Conservation (phyloP, 2,797 vertebrate genomes). For the Galaxias olidus region DNA sequence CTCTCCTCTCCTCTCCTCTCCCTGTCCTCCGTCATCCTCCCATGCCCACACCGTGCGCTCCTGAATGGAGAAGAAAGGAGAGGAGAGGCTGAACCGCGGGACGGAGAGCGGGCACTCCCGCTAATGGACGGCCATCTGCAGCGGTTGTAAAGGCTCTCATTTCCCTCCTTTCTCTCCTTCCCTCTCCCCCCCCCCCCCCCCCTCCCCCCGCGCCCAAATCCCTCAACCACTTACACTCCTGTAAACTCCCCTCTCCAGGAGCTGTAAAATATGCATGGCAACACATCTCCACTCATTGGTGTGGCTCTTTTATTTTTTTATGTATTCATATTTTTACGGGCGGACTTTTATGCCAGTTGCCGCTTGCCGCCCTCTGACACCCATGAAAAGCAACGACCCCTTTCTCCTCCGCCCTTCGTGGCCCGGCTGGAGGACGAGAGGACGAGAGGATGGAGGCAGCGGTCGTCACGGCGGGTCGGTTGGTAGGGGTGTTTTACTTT, state of each 20-base stretch:
- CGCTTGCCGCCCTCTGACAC: constrained; percentile 42
- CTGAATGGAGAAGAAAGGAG: background rate
- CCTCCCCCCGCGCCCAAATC: too few relatives aligned
- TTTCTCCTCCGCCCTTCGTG: constrained; percentile 45
- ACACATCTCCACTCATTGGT: constrained; percentile 33
- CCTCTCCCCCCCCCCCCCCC: background rate
- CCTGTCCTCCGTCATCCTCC: constrained; percentile 6
- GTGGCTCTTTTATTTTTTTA: background rate
- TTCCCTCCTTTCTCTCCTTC: constrained; percentile 4
- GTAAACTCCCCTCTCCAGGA: constrained; percentile 40
- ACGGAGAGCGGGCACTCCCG: background rate
- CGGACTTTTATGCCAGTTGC: constrained; percentile 52
- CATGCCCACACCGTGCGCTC: background rate
- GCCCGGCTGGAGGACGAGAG: constrained; percentile 29
- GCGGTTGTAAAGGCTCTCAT: constrained; percentile 15
- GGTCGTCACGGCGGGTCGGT: constrained; percentile 32
- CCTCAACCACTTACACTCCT: constrained; percentile 39
- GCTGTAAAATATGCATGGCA: constrained; percentile 61
- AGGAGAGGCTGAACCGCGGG: background rate
- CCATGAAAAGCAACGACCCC: constrained; percentile 29
- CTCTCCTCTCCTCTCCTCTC: background rate
- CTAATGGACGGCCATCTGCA: background rate
- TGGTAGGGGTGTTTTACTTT: constrained; percentile 37
- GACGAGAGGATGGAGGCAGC: constrained; percentile 16
- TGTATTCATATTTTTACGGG: constrained; percentile 15